Evolutionary conservation across 2,113 vertebrate species (phyloP), one percentile per base, ranked within the genome.

Genomic region (Bos indicus): DNA sequence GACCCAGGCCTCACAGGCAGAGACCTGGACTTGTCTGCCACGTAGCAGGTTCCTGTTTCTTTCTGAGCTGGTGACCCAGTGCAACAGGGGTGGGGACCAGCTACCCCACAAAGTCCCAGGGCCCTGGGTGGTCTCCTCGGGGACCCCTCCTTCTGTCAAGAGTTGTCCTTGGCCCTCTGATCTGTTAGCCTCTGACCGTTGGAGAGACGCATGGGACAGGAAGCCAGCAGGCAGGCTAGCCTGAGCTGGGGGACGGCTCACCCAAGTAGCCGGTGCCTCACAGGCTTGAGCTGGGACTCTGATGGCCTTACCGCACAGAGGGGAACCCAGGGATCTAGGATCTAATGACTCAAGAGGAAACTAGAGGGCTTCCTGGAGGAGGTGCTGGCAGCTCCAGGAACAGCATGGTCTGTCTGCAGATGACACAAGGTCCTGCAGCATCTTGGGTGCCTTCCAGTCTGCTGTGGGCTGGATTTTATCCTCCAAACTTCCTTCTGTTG

Each of bases 181-280:
- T 25, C 46, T 62, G 56, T 59, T 3, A 5, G 21, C 26, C 33
- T 78, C 56, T 87, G 33, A 57, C 30, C 14, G 3, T 19, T 7
- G 46, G 57, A 60, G 43, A 85, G 64, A 36, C 3, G 4, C 5
- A 1, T 0, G 25, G 25, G 4, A 3, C 2, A 0, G 83, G 83
- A 82, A 74, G 19, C 46, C 16, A 21, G 13, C 0, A 2, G 40
- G 71, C 86, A 80, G 77, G 40, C 16, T n/a, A 62, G 40, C 67
- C 43, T 11, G 62, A 51, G 78, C 23, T 2, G 17, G 19, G n/a
- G 57, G 43, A 6, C 6, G 28, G n/a, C 7, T 40, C 36, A 1
- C 9, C 71, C 0, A 12, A 3, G 12, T 4, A 2, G 3, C 36
- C 4, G 16, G 46, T 19, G 25, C n/a, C 60, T 52, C 48, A 23